A percentile compares a stretch with the other conserved stretches of the same genome.
Conservation (phyloP, 2,113 vertebrate genomes). For the Nerophis ophidion region DNA sequence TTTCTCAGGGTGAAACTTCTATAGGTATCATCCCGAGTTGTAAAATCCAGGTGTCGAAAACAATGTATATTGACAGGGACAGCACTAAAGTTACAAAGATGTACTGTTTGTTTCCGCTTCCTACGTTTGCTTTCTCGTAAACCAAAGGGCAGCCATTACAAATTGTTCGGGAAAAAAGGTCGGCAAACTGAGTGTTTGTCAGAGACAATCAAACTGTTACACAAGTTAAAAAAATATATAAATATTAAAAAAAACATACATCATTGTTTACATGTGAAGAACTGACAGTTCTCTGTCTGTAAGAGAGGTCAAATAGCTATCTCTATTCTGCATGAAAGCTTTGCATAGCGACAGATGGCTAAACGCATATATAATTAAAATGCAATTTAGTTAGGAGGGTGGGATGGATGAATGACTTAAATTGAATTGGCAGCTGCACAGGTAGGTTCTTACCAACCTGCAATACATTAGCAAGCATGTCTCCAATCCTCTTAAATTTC, state of each 20-base stretch:
- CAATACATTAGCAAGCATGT: conserved; percentile 19
- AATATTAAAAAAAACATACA: conserved; percentile 1
- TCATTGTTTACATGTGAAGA: conserved; percentile 22
- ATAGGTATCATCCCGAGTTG: not conserved
- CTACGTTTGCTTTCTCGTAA: conserved; percentile 15
- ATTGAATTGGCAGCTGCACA: conserved; percentile 44
- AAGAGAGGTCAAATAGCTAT: conserved; percentile 25
- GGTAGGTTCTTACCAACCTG: conserved; percentile 40
- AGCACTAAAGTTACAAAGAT: not conserved
- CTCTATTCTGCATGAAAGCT: conserved; percentile 40
- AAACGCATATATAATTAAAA: conserved; percentile 66
- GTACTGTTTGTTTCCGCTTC: not conserved
- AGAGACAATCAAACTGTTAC: conserved; percentile 51
- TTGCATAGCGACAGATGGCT: conserved; percentile 57
- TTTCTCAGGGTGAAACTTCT: not conserved
- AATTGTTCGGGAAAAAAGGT: conserved; percentile 37
- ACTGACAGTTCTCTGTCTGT: conserved; percentile 42
- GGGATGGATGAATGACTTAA: conserved; percentile 58
- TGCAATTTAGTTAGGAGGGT: conserved; percentile 52
- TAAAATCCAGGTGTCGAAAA: not conserved
- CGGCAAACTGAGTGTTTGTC: conserved; percentile 28
- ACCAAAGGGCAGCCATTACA: conserved; percentile 34
- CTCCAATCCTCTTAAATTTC: conserved; percentile 17
- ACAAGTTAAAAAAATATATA: conserved; percentile 21
- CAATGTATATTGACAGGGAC: not conserved